Percentiles rank a stretch among this genome's conserved stretches.
Conservation (phyloP, 2,797 vertebrate species). For the Hydrolagus colliei region DNA sequence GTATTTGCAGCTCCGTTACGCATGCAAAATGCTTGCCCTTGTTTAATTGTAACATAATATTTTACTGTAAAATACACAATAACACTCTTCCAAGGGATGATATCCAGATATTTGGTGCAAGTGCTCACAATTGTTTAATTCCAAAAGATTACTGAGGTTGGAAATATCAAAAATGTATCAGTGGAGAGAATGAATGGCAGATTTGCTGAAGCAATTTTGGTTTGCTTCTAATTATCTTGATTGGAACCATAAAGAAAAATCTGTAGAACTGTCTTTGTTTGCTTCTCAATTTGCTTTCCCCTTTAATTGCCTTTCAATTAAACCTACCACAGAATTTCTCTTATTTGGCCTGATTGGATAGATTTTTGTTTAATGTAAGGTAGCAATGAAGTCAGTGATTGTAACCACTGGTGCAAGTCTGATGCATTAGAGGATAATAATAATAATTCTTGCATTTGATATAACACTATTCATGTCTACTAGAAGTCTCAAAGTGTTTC, state of each 20-base stretch:
- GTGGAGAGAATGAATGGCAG: not conserved
- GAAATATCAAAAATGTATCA: not conserved
- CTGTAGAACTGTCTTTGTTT: not conserved
- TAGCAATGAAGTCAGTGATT: too few relatives aligned
- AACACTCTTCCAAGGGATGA: slow-evolving; percentile 1
- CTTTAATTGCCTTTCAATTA: not conserved
- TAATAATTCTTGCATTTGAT: too few relatives aligned
- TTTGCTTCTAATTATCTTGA: not conserved
- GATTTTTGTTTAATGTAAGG: not conserved
- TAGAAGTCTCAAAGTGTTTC: too few relatives aligned
- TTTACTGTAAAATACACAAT: too few relatives aligned
- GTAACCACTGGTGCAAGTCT: too few relatives aligned
- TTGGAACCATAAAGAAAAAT: not conserved
- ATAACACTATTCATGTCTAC: too few relatives aligned
- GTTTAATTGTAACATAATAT: slow-evolving; percentile 11
- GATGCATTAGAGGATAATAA: too few relatives aligned
- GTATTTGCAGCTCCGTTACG: too few relatives aligned
- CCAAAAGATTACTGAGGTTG: not conserved
- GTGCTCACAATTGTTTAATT: not conserved
- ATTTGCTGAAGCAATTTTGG: not conserved
- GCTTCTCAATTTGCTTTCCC: not conserved
- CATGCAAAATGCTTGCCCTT: too few relatives aligned
- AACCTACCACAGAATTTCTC: not conserved
- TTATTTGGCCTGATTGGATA: not conserved
- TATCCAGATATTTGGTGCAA: not conserved